phyloP scores from a whole-genome alignment of 1,140 invertebrate species.

The Eupeodes corollae region DNA sequence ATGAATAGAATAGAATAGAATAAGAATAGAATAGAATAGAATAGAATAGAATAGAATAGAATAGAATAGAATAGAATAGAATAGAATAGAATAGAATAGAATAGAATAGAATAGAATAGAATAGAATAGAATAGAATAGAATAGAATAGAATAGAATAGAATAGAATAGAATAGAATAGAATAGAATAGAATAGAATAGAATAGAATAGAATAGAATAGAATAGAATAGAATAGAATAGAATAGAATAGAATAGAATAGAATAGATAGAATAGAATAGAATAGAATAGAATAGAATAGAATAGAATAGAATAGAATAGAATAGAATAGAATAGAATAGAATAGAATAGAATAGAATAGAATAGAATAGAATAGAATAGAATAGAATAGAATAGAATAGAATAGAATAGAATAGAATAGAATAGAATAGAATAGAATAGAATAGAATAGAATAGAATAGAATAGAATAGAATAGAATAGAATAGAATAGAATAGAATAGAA shows the following conservation, averaged over 20 bases:
- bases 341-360: background rate
- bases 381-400: slow-evolving; percentile 1
- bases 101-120: slow-evolving; percentile 1
- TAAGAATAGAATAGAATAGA: slow-evolving; percentile 1
- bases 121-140: background rate
- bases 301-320: background rate
- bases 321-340: background rate
- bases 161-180: background rate
- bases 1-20: slow-evolving; percentile 1
- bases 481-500: slow-evolving; percentile 1
- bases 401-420: background rate
- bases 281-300: slow-evolving; percentile 1
- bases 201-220: slow-evolving; percentile 1
- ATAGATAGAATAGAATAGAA: background rate
- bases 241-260: background rate
- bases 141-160: slow-evolving; percentile 1
- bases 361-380: slow-evolving; percentile 1
- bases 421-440: background rate
- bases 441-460: background rate
- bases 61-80: background rate
- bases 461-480: slow-evolving; percentile 1
- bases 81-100: background rate
- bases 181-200: background rate
- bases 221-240: background rate
- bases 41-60: slow-evolving; percentile 1